phyloP scores from a whole-genome alignment of 2,888 invertebrate species.

The Metellina segmentata region DNA sequence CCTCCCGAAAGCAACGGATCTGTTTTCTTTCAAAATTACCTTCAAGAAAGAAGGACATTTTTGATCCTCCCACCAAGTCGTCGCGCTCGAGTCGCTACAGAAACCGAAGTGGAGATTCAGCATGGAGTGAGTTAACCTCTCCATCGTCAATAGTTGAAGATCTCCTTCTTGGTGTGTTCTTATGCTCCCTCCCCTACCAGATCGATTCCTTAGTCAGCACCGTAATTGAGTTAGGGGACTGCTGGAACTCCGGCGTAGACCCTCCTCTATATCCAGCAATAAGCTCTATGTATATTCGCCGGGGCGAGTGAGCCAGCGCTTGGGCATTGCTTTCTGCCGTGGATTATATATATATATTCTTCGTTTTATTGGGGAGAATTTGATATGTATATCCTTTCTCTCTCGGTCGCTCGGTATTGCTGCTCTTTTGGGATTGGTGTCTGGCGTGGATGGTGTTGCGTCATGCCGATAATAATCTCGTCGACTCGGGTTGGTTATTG shows the following conservation, averaged over 20 bases:
- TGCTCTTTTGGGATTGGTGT: neutral
- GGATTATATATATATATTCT: neutral
- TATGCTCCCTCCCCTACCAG: neutral
- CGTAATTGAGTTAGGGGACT: slow-evolving; percentile 60
- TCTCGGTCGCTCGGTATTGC: neutral
- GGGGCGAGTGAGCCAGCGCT: neutral
- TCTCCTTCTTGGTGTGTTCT: slow-evolving; percentile 26
- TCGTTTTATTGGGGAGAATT: neutral
- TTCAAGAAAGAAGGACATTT: neutral
- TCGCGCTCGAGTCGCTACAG: neutral
- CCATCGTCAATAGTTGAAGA: slow-evolving; percentile 64
- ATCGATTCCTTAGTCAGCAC: slow-evolving; percentile 66
- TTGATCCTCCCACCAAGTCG: slow-evolving; percentile 4
- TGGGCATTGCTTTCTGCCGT: neutral
- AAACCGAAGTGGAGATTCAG: slow-evolving; percentile 22
- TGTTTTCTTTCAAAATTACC: slow-evolving; percentile 32
- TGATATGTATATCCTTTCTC: slow-evolving; percentile 10
- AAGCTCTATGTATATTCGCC: neutral
- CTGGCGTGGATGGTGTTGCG: neutral
- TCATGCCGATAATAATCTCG: no score
- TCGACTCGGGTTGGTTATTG: no score
- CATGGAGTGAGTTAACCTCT: slow-evolving; percentile 33
- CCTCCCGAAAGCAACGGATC: slow-evolving; percentile 11
- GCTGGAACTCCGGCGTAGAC: neutral
- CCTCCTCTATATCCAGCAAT: neutral